Evolutionary conservation across 1,140 invertebrate species (phyloP).

Genomic region (Cataglyphis hispanica): DNA sequence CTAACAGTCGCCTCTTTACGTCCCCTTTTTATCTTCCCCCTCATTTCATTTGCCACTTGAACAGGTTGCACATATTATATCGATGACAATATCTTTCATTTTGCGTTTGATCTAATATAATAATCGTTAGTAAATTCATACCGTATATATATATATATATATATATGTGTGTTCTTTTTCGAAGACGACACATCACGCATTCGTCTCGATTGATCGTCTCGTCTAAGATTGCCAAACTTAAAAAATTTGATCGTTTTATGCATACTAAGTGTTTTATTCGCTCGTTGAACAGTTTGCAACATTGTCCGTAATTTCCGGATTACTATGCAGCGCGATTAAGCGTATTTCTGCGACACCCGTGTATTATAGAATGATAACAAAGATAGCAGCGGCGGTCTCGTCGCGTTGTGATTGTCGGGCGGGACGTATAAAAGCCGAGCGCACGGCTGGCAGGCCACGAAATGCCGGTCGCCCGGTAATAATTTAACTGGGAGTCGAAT

Average conservation of each 20-base stretch:
- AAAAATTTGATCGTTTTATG: not conserved
- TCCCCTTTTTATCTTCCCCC: not conserved
- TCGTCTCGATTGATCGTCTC: not conserved
- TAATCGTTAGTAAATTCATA: slow-evolving; percentile 4
- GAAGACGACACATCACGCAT: not conserved
- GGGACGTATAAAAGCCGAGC: slow-evolving; percentile 59
- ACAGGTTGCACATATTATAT: slow-evolving; percentile 58
- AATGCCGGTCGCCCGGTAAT: slow-evolving; percentile 78
- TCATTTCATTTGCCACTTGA: slow-evolving; percentile 8
- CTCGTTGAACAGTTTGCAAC: not conserved
- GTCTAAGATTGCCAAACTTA: not conserved
- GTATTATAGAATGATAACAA: slow-evolving; percentile 65
- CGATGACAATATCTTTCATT: slow-evolving; percentile 22
- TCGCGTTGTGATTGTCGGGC: slow-evolving; percentile 57
- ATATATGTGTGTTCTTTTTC: too few relatives aligned
- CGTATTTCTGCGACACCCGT: slow-evolving; percentile 59
- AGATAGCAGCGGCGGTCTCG: slow-evolving; percentile 65
- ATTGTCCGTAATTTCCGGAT: not conserved
- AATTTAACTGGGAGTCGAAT: slow-evolving; percentile 82
- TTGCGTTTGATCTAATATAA: not conserved
- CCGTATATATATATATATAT: too few relatives aligned
- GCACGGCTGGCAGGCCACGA: slow-evolving; percentile 68
- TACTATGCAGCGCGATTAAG: not conserved
- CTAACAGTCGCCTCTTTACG: not conserved
- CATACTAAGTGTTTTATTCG: not conserved